Evolutionary conservation across 2,113 vertebrate species (phyloP), one percentile per base, ranked within the genome.

Genomic region (Poeciliopsis turrubarensis): DNA sequence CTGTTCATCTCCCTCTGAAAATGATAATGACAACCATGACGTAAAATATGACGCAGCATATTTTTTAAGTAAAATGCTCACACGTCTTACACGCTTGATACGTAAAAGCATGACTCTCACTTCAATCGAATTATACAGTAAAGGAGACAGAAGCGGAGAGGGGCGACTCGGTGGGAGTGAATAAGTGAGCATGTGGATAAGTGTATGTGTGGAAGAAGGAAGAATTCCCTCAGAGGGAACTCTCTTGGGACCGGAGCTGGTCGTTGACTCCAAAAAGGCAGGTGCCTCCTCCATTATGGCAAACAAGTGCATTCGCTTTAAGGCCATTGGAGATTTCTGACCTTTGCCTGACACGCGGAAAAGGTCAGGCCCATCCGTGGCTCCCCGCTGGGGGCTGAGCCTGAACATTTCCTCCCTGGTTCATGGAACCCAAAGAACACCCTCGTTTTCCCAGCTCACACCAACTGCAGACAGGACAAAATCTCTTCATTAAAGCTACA

Each of bases 261-360:
- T 89, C 84, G 91, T 85, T 80, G 47, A 80, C 86, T 83, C 74
- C 70, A 81, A 88, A 86, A 87, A 88, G 86, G 82, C 86, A 85
- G 83, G 80, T 87, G 84, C 76, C 81, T 92, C 81, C 89, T 93
- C 93, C 90, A 88, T 94, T 94, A 94, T 90, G 87, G 91, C 89
- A 94, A 93, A 93, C 92, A 88, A 94, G 91, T 92, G 89, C 90
- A 89, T 94, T 93, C 92, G 92, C 91, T 95, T 94, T 92, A 93
- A 93, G 92, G 94, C 92, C 93, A 94, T 89, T 90, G 86, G 92
- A 94, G 92, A 94, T 94, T 95, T 94, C 92, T 95, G 93, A 95
- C 94, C 94, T 95, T 95, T 95, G 93, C 86, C 84, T 95, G 94
- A 94, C 94, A 92, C 89, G 75, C 75, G 22, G 87, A 90, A 94